Evolutionary conservation across 2,113 vertebrate genomes (phyloP).

Genomic region (Lycaon pictus): DNA sequence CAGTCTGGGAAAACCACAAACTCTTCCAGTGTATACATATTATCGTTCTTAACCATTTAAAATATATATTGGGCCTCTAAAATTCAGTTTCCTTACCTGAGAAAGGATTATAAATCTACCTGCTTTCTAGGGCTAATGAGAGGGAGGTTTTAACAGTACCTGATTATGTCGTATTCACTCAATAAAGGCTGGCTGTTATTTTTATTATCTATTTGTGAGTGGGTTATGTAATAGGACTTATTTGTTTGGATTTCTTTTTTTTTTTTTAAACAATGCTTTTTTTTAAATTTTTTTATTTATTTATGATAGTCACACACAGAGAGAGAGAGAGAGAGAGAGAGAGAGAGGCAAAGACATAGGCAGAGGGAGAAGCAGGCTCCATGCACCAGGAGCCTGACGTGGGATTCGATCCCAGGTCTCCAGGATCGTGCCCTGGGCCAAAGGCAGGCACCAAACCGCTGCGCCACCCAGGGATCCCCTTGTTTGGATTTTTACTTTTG

Average conservation of each 20-base stretch:
- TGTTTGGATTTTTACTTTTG: neutral
- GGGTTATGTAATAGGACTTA: too few species aligned
- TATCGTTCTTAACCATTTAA: constrained; percentile 29
- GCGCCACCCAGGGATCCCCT: neutral
- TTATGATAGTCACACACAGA: too few species aligned
- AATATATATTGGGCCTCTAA: neutral
- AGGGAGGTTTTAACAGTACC: neutral
- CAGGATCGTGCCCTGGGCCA: too few species aligned
- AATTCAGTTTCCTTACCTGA: neutral
- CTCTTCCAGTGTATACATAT: neutral
- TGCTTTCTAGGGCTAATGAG: neutral
- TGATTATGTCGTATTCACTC: neutral
- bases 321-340: too few species aligned
- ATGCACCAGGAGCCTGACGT: too few species aligned
- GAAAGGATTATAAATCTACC: neutral
- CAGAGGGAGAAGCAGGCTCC: too few species aligned
- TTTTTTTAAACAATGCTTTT: too few species aligned
- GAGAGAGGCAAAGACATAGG: too few species aligned
- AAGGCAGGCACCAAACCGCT: too few species aligned
- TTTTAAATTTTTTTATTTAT: too few species aligned
- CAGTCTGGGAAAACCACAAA: neutral
- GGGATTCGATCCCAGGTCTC: too few species aligned
- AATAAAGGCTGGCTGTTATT: neutral
- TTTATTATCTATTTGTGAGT: neutral
- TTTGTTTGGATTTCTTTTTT: too few species aligned